A percentile compares a stretch with the other conserved stretches of the same genome.
These are phyloP conservation scores for Pardosa pseudoannulata DNA, from an alignment of 2,888 invertebrate genomes.

Conservation along the genomic window DNA sequence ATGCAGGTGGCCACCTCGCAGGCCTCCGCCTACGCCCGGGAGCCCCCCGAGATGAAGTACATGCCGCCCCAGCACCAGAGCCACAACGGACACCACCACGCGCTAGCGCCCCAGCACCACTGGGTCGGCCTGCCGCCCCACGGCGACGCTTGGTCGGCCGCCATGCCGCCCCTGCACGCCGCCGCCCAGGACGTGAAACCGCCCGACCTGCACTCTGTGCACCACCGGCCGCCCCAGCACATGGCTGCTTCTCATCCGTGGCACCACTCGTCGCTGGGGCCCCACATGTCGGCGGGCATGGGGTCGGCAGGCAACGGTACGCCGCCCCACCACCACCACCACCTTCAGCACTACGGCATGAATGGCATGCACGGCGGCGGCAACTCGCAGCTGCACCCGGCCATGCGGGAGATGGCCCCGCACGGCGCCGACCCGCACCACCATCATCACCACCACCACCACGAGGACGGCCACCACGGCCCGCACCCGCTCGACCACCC, in stretches of 20 bases:
- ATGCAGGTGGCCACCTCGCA: slow-evolving; percentile 77
- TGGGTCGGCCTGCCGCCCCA: slow-evolving; percentile 69
- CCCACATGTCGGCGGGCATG: slow-evolving; percentile 74
- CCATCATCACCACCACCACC: slow-evolving; percentile 77
- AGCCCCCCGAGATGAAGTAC: slow-evolving; percentile 91
- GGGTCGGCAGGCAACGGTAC: slow-evolving; percentile 77
- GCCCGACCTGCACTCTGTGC: slow-evolving; percentile 31
- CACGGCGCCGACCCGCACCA: slow-evolving; percentile 80
- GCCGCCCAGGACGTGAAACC: slow-evolving; percentile 78
- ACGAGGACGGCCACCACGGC: slow-evolving; percentile 75
- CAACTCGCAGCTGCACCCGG: slow-evolving; percentile 78
- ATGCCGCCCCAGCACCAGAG: slow-evolving; percentile 87
- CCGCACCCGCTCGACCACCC: slow-evolving; percentile 73
- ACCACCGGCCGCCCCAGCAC: slow-evolving; percentile 71
- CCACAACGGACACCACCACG: slow-evolving; percentile 79
- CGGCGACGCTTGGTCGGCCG: slow-evolving; percentile 57
- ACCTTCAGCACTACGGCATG: slow-evolving; percentile 82
- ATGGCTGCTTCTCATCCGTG: slow-evolving; percentile 74
- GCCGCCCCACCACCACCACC: slow-evolving; percentile 76
- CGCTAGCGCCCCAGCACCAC: slow-evolving; percentile 72
- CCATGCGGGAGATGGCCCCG: slow-evolving; percentile 80
- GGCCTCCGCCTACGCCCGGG: slow-evolving; percentile 78
- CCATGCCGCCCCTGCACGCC: slow-evolving; percentile 46
- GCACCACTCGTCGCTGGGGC: slow-evolving; percentile 74
- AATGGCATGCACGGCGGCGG: slow-evolving; percentile 81